Percentiles rank a stretch among this genome's conserved stretches.
Evolutionary conservation across 2,113 vertebrate species (phyloP).

Genomic region (Pica pica): DNA sequence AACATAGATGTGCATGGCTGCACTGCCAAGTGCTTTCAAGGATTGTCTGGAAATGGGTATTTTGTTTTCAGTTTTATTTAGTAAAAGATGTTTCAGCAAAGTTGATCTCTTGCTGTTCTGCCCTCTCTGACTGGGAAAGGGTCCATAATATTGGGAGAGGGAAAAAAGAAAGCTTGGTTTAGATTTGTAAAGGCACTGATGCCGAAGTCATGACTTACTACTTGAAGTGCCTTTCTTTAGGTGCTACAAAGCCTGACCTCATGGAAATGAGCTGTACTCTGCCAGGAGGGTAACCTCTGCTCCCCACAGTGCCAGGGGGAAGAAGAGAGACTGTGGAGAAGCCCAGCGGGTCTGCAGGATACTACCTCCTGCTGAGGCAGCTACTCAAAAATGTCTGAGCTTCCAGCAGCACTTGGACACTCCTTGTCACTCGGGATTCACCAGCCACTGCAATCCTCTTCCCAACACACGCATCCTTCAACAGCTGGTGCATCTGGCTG

Average conservation of each 20-base stretch:
- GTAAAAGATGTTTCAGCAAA: neutral
- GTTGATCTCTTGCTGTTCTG: neutral
- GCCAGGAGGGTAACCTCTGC: neutral
- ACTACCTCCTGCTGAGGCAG: neutral
- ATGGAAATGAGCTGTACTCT: neutral
- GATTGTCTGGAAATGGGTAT: neutral
- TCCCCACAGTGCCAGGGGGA: accelerated
- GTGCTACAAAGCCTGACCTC: neutral
- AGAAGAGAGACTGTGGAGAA: neutral
- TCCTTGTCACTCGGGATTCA: neutral
- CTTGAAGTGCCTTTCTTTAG: neutral
- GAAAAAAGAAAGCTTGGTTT: neutral
- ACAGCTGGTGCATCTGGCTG: neutral
- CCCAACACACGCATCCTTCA: neutral
- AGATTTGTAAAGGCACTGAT: neutral
- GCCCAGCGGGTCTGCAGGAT: neutral
- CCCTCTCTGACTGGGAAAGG: neutral
- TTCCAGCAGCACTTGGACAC: neutral
- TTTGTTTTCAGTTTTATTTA: neutral
- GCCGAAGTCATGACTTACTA: neutral
- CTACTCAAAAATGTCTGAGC: neutral
- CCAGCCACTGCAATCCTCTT: neutral
- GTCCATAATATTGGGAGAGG: neutral
- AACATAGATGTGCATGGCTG: accelerated
- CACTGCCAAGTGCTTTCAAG: neutral